Evolutionary conservation across 1,140 invertebrate genomes (phyloP).

Genomic region (Heterodera carotae): DNA sequence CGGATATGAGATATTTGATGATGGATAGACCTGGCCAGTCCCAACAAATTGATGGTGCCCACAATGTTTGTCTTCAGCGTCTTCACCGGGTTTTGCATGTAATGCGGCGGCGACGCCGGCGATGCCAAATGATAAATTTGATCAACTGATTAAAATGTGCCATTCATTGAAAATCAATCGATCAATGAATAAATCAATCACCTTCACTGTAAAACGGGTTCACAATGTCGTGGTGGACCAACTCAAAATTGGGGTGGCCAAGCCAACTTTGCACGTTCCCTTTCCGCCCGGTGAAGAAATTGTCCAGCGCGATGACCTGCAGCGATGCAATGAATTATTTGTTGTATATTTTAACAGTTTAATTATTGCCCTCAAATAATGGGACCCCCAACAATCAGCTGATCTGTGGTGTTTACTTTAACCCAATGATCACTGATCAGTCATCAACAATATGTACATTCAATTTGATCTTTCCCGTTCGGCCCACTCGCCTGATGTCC

Average conservation of each 20-base stretch:
- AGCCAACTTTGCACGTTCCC: constrained; percentile 96
- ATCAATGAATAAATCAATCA: constrained; percentile 40
- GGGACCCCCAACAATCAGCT: no score
- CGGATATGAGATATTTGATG: no score
- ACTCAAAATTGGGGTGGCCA: constrained; percentile 96
- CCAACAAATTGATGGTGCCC: constrained; percentile 98
- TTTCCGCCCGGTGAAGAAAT: constrained; percentile 89
- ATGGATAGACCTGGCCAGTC: constrained; percentile 69
- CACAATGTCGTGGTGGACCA: constrained; percentile 98
- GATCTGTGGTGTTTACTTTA: no score
- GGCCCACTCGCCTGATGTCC: constrained; percentile 77
- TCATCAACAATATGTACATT: no score
- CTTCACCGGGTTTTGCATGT: constrained; percentile 99
- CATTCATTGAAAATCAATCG: not conserved
- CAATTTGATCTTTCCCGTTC: no score
- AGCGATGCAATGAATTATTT: no score
- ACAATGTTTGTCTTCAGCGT: constrained; percentile 99
- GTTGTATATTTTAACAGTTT: no score
- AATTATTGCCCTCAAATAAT: no score
- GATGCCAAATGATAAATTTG: constrained; percentile 98
- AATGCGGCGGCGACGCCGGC: constrained; percentile 96
- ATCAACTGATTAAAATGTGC: constrained; percentile 75
- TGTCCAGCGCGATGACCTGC: constrained; percentile 88
- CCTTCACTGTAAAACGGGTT: constrained; percentile 93
- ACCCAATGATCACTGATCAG: no score